These are phyloP conservation scores for Catamblyrhynchus diadema DNA, from an alignment of 2,797 vertebrate species.

Conservation along the genomic window DNA sequence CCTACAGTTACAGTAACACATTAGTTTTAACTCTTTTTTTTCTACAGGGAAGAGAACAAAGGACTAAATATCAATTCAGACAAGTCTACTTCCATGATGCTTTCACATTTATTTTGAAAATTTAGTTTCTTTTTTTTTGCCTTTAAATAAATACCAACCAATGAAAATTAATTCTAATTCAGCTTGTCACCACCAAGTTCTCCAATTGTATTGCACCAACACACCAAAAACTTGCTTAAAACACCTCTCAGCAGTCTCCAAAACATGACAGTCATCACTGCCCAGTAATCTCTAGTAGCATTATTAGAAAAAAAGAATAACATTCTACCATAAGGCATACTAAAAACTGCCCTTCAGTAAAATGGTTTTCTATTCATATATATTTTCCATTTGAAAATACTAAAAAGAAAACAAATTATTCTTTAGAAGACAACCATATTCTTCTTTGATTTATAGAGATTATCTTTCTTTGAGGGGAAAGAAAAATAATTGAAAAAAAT, in stretches of 20 bases:
- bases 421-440: neutral
- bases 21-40: neutral
- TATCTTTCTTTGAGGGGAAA: fast-evolving
- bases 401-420: neutral
- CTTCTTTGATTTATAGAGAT: neutral
- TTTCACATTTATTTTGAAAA: neutral
- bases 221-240: neutral
- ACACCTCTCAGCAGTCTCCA: neutral
- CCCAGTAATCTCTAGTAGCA: neutral
- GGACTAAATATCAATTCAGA: neutral
- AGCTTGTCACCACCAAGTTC: neutral
- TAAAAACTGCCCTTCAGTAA: neutral
- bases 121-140: neutral
- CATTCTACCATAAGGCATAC: neutral
- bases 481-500: neutral
- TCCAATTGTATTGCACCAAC: neutral
- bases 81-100: neutral
- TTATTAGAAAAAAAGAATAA: neutral
- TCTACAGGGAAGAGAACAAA: neutral
- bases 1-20: fast-evolving
- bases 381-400: neutral
- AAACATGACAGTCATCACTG: neutral
- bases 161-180: neutral
- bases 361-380: neutral
- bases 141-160: neutral